These are phyloP conservation scores for Ctenoplectra terminalis DNA, from an alignment of 1,140 invertebrate species.

Conservation along the genomic window DNA sequence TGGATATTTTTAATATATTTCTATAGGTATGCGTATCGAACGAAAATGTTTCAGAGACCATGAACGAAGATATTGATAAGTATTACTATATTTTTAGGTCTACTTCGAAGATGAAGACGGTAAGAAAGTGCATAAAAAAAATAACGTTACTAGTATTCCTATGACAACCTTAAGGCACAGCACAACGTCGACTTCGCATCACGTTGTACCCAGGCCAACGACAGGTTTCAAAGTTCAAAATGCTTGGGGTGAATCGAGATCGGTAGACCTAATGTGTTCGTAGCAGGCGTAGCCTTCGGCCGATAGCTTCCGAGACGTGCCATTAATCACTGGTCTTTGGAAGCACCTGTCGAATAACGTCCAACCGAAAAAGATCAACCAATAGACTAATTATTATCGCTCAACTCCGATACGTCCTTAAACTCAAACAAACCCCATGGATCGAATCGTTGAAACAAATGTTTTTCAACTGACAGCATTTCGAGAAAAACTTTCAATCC, in stretches of 20 bases:
- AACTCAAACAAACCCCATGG: too few relatives aligned
- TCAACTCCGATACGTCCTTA: background rate
- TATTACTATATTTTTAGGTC: constrained; percentile 67
- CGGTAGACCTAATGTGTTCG: constrained; percentile 77
- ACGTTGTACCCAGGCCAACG: constrained; percentile 72
- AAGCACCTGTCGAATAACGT: constrained; percentile 74
- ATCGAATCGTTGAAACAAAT: background rate
- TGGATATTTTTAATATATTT: background rate
- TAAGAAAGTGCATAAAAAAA: constrained; percentile 62
- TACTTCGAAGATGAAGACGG: constrained; percentile 76
- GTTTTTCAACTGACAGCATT: background rate
- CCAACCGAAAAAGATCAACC: constrained; percentile 58
- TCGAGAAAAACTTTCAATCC: background rate
- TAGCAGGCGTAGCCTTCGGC: constrained; percentile 75
- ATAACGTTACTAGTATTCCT: constrained; percentile 65
- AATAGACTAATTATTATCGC: constrained; percentile 26
- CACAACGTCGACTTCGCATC: constrained; percentile 60
- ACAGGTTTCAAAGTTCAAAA: constrained; percentile 74
- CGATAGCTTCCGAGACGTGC: constrained; percentile 76
- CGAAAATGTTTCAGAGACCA: background rate
- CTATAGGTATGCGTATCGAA: too few relatives aligned
- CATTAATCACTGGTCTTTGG: constrained; percentile 78
- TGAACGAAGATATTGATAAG: too few relatives aligned
- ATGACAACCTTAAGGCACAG: constrained; percentile 74
- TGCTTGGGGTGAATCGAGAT: constrained; percentile 74